A percentile compares a stretch with the other conserved stretches of the same genome.
phyloP scores from a whole-genome alignment of 2,888 invertebrate genomes.

The Pandemis cinnamomeana region DNA sequence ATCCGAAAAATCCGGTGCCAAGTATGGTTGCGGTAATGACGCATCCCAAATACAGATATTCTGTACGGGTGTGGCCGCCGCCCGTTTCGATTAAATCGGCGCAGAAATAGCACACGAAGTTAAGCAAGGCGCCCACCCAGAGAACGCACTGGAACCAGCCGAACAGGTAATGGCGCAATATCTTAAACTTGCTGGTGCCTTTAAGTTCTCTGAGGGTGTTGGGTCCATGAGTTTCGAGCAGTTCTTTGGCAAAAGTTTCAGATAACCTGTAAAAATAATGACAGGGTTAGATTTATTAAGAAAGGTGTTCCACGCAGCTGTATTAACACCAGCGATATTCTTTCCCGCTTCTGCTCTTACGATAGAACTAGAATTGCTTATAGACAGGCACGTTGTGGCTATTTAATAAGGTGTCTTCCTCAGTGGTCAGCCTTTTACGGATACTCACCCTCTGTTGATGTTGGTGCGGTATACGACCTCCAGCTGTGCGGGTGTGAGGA shows the following conservation, averaged over 20 bases:
- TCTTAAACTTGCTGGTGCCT: conserved; percentile 86
- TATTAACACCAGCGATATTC: neutral
- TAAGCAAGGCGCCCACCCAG: conserved; percentile 87
- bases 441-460: conserved; percentile 68
- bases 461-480: conserved; percentile 76
- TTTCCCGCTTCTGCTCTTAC: neutral
- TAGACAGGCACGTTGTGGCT: too few relatives aligned
- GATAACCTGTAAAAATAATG: conserved; percentile 59
- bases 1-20: conserved; percentile 83
- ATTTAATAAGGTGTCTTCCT: too few relatives aligned
- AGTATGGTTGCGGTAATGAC: conserved; percentile 71
- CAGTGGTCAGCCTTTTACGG: neutral
- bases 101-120: conserved; percentile 84
- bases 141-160: conserved; percentile 89
- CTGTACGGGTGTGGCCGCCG: conserved; percentile 60
- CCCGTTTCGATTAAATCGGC: conserved; percentile 49
- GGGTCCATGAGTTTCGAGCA: conserved; percentile 83
- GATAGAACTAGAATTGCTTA: too few relatives aligned
- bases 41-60: conserved; percentile 74
- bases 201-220: conserved; percentile 85
- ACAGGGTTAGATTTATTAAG: neutral
- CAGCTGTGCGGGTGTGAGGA: conserved; percentile 71
- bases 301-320: neutral
- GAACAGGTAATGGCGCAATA: conserved; percentile 87
- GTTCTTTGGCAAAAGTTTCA: conserved; percentile 78